Evolutionary conservation across 2,113 vertebrate genomes (phyloP).

Genomic region (Otocyon megalotis): DNA sequence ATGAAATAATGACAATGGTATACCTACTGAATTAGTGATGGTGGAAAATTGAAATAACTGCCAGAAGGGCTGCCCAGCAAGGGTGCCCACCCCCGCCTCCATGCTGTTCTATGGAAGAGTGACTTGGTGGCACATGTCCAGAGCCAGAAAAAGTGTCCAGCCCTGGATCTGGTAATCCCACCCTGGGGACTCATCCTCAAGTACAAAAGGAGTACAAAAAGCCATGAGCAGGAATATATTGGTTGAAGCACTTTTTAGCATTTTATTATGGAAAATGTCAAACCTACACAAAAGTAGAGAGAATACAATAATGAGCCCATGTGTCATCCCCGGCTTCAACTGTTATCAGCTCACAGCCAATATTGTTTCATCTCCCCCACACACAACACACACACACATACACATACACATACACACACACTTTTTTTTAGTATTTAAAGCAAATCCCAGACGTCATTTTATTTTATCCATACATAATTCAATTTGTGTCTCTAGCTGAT

Average conservation of each 20-base stretch:
- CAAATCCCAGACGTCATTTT: background rate
- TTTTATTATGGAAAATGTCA: conserved; percentile 65
- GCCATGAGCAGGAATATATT: background rate
- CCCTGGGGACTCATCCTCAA: background rate
- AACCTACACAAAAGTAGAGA: conserved; percentile 46
- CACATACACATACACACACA: background rate
- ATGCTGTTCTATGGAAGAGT: background rate
- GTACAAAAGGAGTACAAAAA: background rate
- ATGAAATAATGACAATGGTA: background rate
- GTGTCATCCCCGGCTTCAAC: background rate
- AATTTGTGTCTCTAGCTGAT: conserved; percentile 46
- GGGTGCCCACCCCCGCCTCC: background rate
- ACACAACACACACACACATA: background rate
- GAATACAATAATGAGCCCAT: background rate
- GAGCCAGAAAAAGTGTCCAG: background rate
- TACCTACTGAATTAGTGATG: background rate
- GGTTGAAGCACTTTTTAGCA: conserved; percentile 11
- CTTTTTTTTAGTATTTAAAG: background rate
- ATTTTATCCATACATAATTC: conserved; percentile 55
- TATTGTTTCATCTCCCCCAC: background rate
- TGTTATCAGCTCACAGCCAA: conserved; percentile 11
- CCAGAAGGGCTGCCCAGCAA: background rate
- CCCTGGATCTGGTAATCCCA: background rate
- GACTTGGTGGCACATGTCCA: background rate
- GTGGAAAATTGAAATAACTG: background rate